These are phyloP conservation scores for Telenomus remus DNA, from an alignment of 1,140 invertebrate species.

Conservation along the genomic window DNA sequence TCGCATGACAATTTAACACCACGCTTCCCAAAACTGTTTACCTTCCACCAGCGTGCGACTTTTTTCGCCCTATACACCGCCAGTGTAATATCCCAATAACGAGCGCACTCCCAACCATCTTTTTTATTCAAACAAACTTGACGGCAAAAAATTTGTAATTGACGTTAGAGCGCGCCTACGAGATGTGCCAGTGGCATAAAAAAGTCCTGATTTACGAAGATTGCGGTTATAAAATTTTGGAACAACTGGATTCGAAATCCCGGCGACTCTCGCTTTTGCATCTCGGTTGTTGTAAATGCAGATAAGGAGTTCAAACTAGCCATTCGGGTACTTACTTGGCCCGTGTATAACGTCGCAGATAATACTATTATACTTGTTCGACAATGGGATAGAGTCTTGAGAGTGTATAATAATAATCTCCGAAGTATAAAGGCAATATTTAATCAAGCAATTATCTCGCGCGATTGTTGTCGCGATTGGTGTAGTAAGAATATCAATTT, in stretches of 20 bases:
- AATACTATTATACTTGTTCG: slow-evolving; percentile 58
- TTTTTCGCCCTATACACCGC: slow-evolving; percentile 16
- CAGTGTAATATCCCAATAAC: slow-evolving; percentile 11
- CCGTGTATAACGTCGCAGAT: slow-evolving; percentile 47
- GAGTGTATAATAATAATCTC: slow-evolving; percentile 58
- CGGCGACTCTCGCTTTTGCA: slow-evolving; percentile 18
- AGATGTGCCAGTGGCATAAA: not conserved
- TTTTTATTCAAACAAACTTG: slow-evolving; percentile 31
- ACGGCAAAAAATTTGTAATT: not conserved
- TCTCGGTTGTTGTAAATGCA: slow-evolving; percentile 50
- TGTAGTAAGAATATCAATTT: slow-evolving; percentile 39
- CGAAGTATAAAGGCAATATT: slow-evolving; percentile 46
- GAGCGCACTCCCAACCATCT: slow-evolving; percentile 19
- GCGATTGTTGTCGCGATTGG: slow-evolving; percentile 24
- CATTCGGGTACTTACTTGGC: slow-evolving; percentile 41
- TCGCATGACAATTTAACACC: slow-evolving; percentile 58
- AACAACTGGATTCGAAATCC: slow-evolving; percentile 24
- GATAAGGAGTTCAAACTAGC: slow-evolving; percentile 53
- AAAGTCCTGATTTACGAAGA: not conserved
- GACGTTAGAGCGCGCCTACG: not conserved
- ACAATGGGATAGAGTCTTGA: slow-evolving; percentile 55
- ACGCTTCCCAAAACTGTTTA: slow-evolving; percentile 55
- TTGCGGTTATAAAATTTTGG: not conserved
- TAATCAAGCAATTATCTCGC: slow-evolving; percentile 38
- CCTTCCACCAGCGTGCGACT: slow-evolving; percentile 35